These are phyloP conservation scores for Lutjanus campechanus DNA, from an alignment of 2,797 vertebrate genomes.

Conservation along the genomic window DNA sequence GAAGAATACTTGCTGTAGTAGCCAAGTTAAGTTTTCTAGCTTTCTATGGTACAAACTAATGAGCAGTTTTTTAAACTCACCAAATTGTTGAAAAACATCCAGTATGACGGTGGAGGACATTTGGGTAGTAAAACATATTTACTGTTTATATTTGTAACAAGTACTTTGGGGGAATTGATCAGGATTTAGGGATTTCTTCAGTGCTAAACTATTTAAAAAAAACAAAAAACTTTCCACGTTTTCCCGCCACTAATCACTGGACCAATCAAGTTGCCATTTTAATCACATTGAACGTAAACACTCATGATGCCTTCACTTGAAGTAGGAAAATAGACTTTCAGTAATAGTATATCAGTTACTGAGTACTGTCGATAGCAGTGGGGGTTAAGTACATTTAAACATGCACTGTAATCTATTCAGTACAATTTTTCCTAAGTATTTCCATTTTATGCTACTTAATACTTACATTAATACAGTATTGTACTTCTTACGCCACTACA, in stretches of 20 bases:
- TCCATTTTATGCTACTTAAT: background rate
- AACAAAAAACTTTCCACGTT: background rate
- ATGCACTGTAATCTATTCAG: too few relatives aligned
- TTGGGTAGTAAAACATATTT: constrained; percentile 91
- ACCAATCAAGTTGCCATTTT: constrained; percentile 59
- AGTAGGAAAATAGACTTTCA: background rate
- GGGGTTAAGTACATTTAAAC: background rate
- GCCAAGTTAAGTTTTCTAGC: background rate
- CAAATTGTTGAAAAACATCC: constrained; percentile 91
- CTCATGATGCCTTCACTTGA: constrained; percentile 22
- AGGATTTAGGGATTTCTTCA: fast-evolving
- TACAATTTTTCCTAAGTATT: too few relatives aligned
- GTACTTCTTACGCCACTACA: background rate
- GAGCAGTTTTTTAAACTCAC: constrained; percentile 74
- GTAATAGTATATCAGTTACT: background rate
- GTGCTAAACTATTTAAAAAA: background rate
- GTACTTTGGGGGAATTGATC: fast-evolving
- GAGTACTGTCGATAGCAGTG: background rate
- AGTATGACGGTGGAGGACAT: constrained; percentile 86
- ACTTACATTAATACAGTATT: background rate
- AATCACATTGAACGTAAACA: constrained; percentile 1
- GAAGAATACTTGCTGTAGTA: background rate
- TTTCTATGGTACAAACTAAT: background rate
- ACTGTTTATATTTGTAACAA: background rate
- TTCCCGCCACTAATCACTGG: constrained; percentile 37